Base-by-base conservation (phyloP, 2,113 vertebrate species). In the Pseudonaja textilis region DNA sequence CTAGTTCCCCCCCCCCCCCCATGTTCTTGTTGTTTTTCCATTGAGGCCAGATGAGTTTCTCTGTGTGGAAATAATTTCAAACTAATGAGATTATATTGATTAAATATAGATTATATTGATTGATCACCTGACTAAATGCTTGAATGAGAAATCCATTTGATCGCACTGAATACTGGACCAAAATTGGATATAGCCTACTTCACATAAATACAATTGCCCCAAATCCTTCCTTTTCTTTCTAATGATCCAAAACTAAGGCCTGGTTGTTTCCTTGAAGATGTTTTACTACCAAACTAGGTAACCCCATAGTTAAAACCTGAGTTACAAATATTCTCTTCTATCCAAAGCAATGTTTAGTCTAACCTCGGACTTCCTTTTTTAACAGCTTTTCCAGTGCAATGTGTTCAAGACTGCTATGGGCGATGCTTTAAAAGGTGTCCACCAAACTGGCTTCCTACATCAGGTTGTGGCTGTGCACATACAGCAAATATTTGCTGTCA, bases 1-100 rank as follows among this genome's bases (percentile, higher is more conserved):
- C 20, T 81, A 39, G 5, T 6, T 5, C n/a, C n/a, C n/a, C n/a
- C n/a, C n/a, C n/a, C n/a, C 0, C 16, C 16, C 5, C 5, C 16
- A 39, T 81, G 39, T 74, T 81, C 18, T 81, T 81, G 2, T 22
- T 81, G 18, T 39, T 81, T 39, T 81, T 81, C 74, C 74, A 81
- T 42, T 81, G 34, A 81, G 39, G 74, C 74, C 34, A 81, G 18
- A 81, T 81, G 74, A 20, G 6, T 81, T 81, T 81, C 34, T 39
- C 34, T 39, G 0, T 81, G 69, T 81, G 69, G 69, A 81, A 22
- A 81, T 81, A 81, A 81, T 81, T 81, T 81, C 69, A 74, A 74
- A 81, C 39, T 39, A 34, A 39, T 81, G 34, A 81, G 18, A 81
- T 42, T 42, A 39, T 81, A 22, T 81, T 81, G 50, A 52, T 52